Evolutionary conservation across 2,888 invertebrate species (phyloP), one percentile per base, ranked within the genome.

Genomic region (Cheiracanthium punctorium): DNA sequence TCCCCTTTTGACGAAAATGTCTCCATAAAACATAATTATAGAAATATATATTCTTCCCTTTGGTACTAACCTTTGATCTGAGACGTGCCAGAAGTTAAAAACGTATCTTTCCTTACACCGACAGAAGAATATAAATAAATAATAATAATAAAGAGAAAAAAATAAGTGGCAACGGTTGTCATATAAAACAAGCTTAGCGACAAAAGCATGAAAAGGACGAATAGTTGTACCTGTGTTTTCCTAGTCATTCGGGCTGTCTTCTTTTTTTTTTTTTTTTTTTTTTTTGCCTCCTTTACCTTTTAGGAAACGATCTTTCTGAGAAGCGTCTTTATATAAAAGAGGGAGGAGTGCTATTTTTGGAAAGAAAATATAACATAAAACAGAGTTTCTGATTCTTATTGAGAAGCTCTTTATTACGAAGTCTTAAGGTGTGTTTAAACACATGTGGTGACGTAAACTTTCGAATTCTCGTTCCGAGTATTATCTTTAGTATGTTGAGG

Each of bases 151-250:
- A n/a, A n/a, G n/a, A n/a, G n/a, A n/a, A 43, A 72, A 82, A 70
- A 65, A 81, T 14, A 67, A 30, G 29, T 69, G 37, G 37, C 67
- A 69, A 69, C 64, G 64, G 71, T 76, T 82, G 82, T 82, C 82
- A 71, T 82, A 82, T 82, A 82, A 82, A 82, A 82, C 82, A 82
- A 82, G 82, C 82, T 82, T 82, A 82, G 76, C 76, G 82, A 82
- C 82, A 82, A 71, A 76, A 33, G 76, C 48, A 43, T 30, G 76
- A 71, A 72, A 43, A 67, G 72, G 32, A 28, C 29, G 65, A n/a
- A 32, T 30, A 10, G 4, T 17, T 24, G 20, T 17, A 24, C 4
- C 58, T 20, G 1, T 24, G 24, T 58, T 58, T 2, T 5, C 58
- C 4, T 24, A 24, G 4, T 58, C 5, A 5, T 58, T 58, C 17